Percentiles rank a stretch among this genome's conserved stretches.
These are phyloP conservation scores for Protobothrops mucrosquamatus DNA, from an alignment of 2,113 vertebrate species.

Conservation along the genomic window DNA sequence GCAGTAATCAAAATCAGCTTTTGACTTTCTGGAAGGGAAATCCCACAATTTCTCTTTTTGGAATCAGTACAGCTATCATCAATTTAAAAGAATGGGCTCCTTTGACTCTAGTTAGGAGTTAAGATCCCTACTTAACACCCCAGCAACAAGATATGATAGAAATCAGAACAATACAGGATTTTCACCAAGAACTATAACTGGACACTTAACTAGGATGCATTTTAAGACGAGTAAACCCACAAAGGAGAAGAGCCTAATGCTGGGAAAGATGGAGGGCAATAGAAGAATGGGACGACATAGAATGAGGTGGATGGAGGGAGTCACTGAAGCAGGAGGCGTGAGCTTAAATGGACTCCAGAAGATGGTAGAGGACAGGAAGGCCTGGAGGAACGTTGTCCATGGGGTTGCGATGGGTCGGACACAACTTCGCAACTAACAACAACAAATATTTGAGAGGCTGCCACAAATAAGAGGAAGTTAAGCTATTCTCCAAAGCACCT, in stretches of 20 bases:
- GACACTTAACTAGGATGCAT: background rate
- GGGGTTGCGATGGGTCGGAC: no score
- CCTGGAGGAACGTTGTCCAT: no score
- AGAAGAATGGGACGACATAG: no score
- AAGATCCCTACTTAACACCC: background rate
- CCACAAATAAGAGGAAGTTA: no score
- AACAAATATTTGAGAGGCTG: no score
- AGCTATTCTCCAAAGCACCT: no score
- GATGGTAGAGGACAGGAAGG: no score
- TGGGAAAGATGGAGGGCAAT: no score
- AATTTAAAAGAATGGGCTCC: background rate
- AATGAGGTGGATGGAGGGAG: no score
- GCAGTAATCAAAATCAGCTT: constrained; percentile 1
- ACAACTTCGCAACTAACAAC: no score
- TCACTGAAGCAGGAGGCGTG: no score
- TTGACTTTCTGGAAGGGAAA: constrained; percentile 2
- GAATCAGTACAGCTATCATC: background rate
- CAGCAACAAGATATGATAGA: background rate
- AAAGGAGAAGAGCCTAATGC: background rate
- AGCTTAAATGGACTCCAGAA: no score
- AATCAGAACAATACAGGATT: background rate
- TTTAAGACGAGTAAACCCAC: background rate
- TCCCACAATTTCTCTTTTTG: background rate
- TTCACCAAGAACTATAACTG: background rate
- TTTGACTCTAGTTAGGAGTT: background rate